These are phyloP conservation scores for Ctenosaura bakeri DNA, from an alignment of 2,797 vertebrate genomes.

Conservation along the genomic window DNA sequence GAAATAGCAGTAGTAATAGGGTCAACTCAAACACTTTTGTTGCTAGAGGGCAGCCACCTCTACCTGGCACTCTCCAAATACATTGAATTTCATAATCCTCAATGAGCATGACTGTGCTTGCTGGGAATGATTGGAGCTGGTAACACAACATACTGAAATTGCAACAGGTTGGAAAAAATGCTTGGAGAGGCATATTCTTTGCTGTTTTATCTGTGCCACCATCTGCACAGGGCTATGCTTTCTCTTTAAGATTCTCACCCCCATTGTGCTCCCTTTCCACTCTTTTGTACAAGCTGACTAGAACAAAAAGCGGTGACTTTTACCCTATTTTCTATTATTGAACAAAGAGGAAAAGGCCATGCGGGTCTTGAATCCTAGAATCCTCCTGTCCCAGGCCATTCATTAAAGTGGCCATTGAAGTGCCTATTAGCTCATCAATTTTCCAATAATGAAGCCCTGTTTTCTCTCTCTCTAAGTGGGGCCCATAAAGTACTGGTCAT, in stretches of 20 bases:
- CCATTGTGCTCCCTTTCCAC: no score
- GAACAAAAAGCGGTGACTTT: background rate
- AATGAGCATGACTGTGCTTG: background rate
- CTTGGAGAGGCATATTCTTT: background rate
- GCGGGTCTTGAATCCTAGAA: background rate
- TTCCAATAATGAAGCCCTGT: constrained; percentile 26
- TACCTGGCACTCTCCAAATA: background rate
- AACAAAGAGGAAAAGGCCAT: no score
- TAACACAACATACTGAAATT: background rate
- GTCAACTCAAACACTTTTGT: background rate
- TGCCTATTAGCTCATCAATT: background rate
- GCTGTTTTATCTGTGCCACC: background rate
- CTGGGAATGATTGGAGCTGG: background rate
- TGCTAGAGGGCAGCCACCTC: background rate
- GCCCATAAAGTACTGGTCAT: background rate
- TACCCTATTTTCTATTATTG: background rate
- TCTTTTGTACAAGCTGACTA: background rate
- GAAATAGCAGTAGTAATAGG: background rate
- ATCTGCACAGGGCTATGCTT: background rate
- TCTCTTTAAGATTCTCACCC: background rate
- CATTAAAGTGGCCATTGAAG: no score
- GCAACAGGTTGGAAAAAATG: background rate
- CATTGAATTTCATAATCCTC: background rate
- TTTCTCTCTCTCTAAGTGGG: constrained; percentile 39
- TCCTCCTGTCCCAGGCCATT: background rate